These are phyloP conservation scores for Peromyscus aztecus DNA, from an alignment of 2,797 vertebrate genomes.

Conservation along the genomic window DNA sequence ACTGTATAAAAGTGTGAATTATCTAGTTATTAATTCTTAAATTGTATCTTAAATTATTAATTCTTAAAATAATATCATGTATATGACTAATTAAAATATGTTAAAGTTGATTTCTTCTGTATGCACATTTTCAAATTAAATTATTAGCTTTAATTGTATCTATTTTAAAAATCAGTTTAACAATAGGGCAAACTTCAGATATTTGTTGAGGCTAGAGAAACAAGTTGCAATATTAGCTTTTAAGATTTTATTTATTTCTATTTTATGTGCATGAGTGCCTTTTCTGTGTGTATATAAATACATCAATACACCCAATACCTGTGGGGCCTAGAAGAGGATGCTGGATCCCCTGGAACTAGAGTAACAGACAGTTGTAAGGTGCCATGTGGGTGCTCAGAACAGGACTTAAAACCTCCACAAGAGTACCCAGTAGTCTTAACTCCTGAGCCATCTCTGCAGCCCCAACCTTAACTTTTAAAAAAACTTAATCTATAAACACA, in stretches of 20 bases:
- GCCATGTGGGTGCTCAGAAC: not conserved
- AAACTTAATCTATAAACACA: not conserved
- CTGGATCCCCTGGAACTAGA: not conserved
- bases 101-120: slow-evolving; percentile 25
- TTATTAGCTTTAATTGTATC: not conserved
- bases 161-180: not conserved
- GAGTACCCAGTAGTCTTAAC: not conserved
- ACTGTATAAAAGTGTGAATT: not conserved
- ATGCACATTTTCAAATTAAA: slow-evolving; percentile 3
- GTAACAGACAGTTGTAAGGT: not conserved
- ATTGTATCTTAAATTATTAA: not conserved
- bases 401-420: not conserved
- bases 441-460: not conserved
- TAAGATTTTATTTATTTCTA: not conserved
- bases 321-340: not conserved
- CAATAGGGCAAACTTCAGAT: not conserved
- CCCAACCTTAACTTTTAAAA: not conserved
- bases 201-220: not conserved
- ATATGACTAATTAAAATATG: not conserved
- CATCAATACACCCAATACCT: not conserved
- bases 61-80: not conserved
- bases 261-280: not conserved
- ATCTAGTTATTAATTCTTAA: slow-evolving; percentile 24
- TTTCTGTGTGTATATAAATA: not conserved
- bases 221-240: not conserved